Base-by-base conservation (phyloP, 2,888 invertebrate species). In the Orthosia gothica region DNA sequence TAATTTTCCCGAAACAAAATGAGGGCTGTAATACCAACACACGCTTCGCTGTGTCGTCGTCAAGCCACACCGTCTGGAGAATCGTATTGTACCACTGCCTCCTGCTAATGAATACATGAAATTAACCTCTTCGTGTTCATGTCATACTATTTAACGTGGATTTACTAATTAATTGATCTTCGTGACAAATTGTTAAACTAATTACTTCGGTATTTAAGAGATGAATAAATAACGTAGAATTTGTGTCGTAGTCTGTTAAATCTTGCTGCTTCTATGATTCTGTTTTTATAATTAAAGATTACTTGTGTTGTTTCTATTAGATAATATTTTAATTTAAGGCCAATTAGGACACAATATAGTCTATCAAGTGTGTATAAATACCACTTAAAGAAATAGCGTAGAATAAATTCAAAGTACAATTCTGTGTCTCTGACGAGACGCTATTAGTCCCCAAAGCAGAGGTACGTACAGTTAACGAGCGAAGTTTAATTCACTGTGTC, bases 1-100 rank as follows among this genome's bases (percentile, higher is more conserved):
- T 84, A 82, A 85, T 88, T 86, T 82, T 76, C 79, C 70, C 74
- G 81, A 81, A 84, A 85, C 80, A 72, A 79, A 82, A 81, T 86
- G 76, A 68, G 79, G 58, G 66, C 64, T 26, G 61, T 57, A 74
- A 40, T 61, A 72, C 64, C 74, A 18, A 32, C 18, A 58, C 32
- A 40, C 71, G 59, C 64, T 61, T 67, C 72, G 59, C 63, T 71
- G 75, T 57, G 47, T 67, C 40, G 63, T 69, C 59, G 50, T 58
- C 67, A 59, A 77, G 64, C 61, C 70, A 68, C 75, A 77, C 67
- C 50, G 80, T 75, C 72, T 81, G 59, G 61, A 71, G 73, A 74
- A 77, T 76, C 73, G 69, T 72, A 50, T 64, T 5, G 55, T 74
- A 45, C 70, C 9, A 57, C 57, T 16, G 71, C 68, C 65, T 62